Conservation (phyloP, 2,888 invertebrate species). For the Syritta pipiens region DNA sequence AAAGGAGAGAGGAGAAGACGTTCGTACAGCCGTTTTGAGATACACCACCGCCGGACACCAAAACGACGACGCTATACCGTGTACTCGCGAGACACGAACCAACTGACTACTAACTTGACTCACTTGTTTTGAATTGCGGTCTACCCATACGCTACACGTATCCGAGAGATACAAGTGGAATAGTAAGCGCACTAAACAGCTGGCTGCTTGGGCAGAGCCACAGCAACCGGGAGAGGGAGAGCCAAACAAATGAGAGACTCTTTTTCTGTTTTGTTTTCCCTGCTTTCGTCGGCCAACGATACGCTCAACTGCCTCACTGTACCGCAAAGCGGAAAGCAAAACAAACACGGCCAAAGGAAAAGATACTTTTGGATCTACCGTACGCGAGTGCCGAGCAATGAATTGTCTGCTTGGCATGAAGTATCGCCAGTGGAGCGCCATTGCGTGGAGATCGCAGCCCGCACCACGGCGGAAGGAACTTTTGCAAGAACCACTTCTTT, state of each 20-base stretch:
- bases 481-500: conserved; percentile 61
- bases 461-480: conserved; percentile 56
- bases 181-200: conserved; percentile 58
- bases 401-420: conserved; percentile 54
- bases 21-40: conserved; percentile 44
- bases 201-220: conserved; percentile 46
- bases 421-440: conserved; percentile 36
- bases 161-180: conserved; percentile 63
- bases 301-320: conserved; percentile 77
- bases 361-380: not conserved
- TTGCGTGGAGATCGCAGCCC: conserved; percentile 19
- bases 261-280: no score
- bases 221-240: not conserved
- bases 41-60: conserved; percentile 35
- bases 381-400: conserved; percentile 34
- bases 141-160: conserved; percentile 65
- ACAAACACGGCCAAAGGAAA: conserved; percentile 20
- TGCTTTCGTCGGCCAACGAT: no score
- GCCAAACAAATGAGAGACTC: conserved; percentile 36
- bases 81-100: conserved; percentile 71
- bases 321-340: conserved; percentile 29
- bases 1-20: conserved; percentile 35
- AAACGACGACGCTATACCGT: conserved; percentile 59
- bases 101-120: conserved; percentile 72
- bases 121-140: conserved; percentile 71